Evolutionary conservation across 2,888 invertebrate species (phyloP), one percentile per base, ranked within the genome.

Genomic region (Thalpophila matura): DNA sequence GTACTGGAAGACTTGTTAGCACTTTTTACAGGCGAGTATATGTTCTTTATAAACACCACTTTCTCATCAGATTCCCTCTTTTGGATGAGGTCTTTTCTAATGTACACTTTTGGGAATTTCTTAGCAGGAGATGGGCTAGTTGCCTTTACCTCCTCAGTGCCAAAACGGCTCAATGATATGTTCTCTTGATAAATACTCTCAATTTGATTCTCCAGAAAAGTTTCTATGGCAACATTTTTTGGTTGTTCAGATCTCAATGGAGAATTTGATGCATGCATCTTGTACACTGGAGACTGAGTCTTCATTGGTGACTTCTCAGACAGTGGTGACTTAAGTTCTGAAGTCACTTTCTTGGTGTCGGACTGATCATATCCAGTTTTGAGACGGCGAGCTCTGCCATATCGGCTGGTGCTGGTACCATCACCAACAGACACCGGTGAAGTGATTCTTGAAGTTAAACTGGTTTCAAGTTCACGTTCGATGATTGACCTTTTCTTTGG

Each of bases 331-430:
- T 89, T 89, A 2, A 85, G 46, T 59, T 88, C 90, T 0, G 73
- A 51, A 9, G 88, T 78, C 18, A 86, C 77, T 82, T 89, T 92
- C 46, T 95, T 95, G 0, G 87, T 81, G 27, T 93, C 91, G 2
- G 85, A 82, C 63, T 88, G 88, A 51, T 96, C 95, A 12, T 81
- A 76, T 1, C 91, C 89, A n/a, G 89, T 86, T 85, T 96, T 96
- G 5, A 94, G 88, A 55, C 95, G 95, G 27, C 96, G 94, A 50
- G 95, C 90, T 83, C 96, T 92, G 7, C 96, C 96, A 86, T 96
- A 96, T 12, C 96, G 95, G 74, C 96, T 96, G 26, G 89, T 95
- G 35, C 82, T 93, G 1, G 79, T 68, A n/a, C 82, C 84, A 45
- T 89, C 91, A 10, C 74, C 70, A 26, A 75, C 72, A 1, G 85